Conservation (phyloP, 2,113 vertebrate species). For the Serinus canaria region DNA sequence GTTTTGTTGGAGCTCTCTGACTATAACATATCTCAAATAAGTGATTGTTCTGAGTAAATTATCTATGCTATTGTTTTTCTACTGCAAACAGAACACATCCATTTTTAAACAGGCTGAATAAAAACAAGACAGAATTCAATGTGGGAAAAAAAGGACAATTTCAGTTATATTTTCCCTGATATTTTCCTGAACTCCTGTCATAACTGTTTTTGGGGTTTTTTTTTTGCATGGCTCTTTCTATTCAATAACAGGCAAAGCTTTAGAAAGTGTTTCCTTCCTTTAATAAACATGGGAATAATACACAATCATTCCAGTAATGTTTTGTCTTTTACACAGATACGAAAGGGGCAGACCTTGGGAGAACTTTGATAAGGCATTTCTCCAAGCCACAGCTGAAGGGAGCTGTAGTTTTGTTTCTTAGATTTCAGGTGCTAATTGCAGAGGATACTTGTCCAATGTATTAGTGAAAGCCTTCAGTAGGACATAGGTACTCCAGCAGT, state of each 20-base stretch:
- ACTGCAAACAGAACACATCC: slow-evolving; percentile 22
- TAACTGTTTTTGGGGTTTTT: background rate
- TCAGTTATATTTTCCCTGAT: background rate
- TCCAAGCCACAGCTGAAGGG: background rate
- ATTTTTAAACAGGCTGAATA: slow-evolving; percentile 40
- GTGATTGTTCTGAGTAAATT: slow-evolving; percentile 41
- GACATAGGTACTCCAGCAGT: slow-evolving; percentile 7
- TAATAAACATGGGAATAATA: background rate
- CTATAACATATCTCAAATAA: slow-evolving; percentile 13
- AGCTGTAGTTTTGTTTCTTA: slow-evolving; percentile 13
- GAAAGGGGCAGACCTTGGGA: background rate
- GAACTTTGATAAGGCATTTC: slow-evolving; percentile 7
- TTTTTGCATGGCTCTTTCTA: background rate
- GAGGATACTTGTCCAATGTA: background rate
- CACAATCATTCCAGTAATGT: background rate
- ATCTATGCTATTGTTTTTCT: background rate
- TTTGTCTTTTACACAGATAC: background rate
- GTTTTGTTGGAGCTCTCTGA: slow-evolving; percentile 25
- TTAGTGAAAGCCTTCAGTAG: slow-evolving; percentile 2
- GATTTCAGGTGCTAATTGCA: slow-evolving; percentile 25
- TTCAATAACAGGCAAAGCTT: background rate
- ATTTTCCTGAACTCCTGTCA: background rate
- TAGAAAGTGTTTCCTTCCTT: background rate
- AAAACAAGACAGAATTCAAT: background rate
- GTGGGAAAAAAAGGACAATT: background rate